phyloP scores from a whole-genome alignment of 2,888 invertebrate genomes.

The Nomada ruficornis region DNA sequence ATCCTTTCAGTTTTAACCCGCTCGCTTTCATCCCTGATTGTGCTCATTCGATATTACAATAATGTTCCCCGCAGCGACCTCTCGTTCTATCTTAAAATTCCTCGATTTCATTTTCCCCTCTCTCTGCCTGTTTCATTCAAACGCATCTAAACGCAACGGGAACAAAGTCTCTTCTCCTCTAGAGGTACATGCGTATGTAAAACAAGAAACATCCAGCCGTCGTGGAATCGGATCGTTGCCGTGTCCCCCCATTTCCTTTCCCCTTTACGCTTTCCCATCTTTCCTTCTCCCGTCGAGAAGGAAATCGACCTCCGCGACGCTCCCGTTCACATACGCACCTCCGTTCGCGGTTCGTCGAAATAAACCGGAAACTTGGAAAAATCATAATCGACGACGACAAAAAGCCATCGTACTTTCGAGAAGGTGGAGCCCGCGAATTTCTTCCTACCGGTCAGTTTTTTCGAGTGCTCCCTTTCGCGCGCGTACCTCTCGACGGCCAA shows the following conservation, averaged over 20 bases:
- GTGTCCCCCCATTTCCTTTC: too few relatives aligned
- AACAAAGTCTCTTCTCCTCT: neutral
- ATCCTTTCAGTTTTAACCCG: slow-evolving; percentile 3
- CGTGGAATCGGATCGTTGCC: too few relatives aligned
- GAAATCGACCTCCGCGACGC: too few relatives aligned
- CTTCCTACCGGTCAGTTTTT: too few relatives aligned
- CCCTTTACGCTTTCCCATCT: too few relatives aligned
- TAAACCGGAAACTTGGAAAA: neutral
- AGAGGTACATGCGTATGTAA: neutral
- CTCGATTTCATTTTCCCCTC: too few relatives aligned
- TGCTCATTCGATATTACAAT: slow-evolving; percentile 3
- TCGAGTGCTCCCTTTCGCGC: neutral
- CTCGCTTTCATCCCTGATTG: slow-evolving; percentile 15
- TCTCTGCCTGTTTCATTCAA: neutral
- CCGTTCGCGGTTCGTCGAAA: neutral
- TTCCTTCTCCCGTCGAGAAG: too few relatives aligned
- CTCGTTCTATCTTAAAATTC: neutral
- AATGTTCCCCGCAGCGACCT: neutral
- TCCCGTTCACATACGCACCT: neutral
- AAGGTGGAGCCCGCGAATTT: neutral
- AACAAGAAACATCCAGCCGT: neutral
- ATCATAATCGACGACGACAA: slow-evolving; percentile 2
- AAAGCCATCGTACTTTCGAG: neutral
- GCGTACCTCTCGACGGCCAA: neutral
- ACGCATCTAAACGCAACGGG: slow-evolving; percentile 15